Evolutionary conservation across 2,888 invertebrate species (phyloP).

Genomic region (Troglohyphantes excavatus): DNA sequence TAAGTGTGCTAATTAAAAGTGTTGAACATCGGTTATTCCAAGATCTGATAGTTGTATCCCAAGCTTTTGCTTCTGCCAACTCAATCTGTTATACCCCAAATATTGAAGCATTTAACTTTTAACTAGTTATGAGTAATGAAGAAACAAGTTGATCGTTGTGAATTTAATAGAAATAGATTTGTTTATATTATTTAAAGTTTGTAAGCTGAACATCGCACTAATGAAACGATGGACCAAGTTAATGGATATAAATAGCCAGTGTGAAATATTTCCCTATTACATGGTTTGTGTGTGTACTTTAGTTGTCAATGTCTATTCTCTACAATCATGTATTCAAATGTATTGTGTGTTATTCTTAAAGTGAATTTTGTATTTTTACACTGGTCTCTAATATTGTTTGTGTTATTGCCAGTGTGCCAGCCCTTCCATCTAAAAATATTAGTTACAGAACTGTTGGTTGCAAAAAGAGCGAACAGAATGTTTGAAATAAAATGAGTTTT

Average conservation of each 20-base stretch:
- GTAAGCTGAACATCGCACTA: constrained; percentile 69
- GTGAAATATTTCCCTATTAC: constrained; percentile 46
- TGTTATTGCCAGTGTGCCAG: constrained; percentile 74
- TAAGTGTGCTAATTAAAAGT: constrained; percentile 53
- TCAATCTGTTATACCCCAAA: constrained; percentile 74
- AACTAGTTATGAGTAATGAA: constrained; percentile 74
- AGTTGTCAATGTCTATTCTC: constrained; percentile 77
- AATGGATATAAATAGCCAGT: constrained; percentile 59
- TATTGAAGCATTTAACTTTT: constrained; percentile 76
- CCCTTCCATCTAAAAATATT: constrained; percentile 68
- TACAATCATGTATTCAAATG: constrained; percentile 77
- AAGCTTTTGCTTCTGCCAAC: constrained; percentile 56
- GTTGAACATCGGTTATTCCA: constrained; percentile 65
- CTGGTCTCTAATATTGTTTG: constrained; percentile 74
- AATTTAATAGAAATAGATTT: constrained; percentile 78
- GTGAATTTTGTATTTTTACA: constrained; percentile 78
- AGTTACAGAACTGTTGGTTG: constrained; percentile 60
- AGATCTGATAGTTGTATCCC: constrained; percentile 74
- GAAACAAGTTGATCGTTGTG: constrained; percentile 77
- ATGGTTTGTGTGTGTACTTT: constrained; percentile 73
- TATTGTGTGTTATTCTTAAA: constrained; percentile 73
- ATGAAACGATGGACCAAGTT: constrained; percentile 72
- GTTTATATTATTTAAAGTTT: constrained; percentile 77
- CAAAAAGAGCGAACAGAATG: constrained; percentile 49
- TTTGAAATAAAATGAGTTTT: constrained; percentile 72